Evolutionary conservation across 2,888 invertebrate genomes (phyloP).

Genomic region (Emesis russula): DNA sequence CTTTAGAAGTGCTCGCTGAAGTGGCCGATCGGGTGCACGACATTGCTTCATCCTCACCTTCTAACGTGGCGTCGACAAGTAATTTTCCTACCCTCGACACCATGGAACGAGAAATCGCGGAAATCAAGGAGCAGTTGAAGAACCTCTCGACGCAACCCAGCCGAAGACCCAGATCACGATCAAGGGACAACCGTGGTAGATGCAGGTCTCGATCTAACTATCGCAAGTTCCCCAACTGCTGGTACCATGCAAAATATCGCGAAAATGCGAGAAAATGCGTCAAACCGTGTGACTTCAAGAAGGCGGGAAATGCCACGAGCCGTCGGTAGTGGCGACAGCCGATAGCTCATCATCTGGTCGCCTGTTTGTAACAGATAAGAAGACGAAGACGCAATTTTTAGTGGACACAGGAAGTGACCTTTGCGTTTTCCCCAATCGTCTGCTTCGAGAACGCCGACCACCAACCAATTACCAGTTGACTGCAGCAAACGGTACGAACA

Average conservation of each 20-base stretch:
- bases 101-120: background rate
- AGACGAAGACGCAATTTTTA: slow-evolving; percentile 54
- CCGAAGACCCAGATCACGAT: background rate
- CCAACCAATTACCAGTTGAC: background rate
- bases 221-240: slow-evolving; percentile 4
- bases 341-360: slow-evolving; percentile 76
- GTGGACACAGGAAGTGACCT: slow-evolving; percentile 49
- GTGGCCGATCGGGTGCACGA: background rate
- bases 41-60: background rate
- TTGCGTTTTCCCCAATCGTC: background rate
- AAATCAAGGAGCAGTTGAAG: background rate
- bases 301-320: slow-evolving; percentile 29
- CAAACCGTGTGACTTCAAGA: background rate
- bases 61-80: background rate
- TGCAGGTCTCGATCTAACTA: background rate
- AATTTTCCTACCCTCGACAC: background rate
- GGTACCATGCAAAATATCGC: slow-evolving; percentile 13
- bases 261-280: background rate
- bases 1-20: background rate
- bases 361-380: slow-evolving; percentile 79
- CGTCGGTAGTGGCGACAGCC: slow-evolving; percentile 71
- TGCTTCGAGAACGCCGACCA: background rate
- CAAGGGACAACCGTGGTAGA: background rate
- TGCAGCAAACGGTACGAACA: slow-evolving; percentile 42
- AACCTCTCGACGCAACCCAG: background rate